phyloP scores from a whole-genome alignment of 2,113 vertebrate species.

The Cololabis saira region DNA sequence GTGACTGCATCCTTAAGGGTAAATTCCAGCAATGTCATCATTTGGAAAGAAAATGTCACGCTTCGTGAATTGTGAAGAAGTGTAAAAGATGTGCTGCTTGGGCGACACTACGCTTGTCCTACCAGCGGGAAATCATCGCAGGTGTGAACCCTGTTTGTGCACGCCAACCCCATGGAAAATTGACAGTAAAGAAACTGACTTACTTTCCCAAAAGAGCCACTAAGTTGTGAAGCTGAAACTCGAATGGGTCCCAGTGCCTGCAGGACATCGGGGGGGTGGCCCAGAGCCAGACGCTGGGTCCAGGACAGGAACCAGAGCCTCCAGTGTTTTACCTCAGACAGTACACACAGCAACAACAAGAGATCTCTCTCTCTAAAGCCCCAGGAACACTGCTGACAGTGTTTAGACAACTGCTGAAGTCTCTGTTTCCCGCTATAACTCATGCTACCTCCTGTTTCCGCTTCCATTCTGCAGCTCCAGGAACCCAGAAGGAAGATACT shows the following conservation, averaged over 20 bases:
- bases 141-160: too few species aligned
- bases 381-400: conserved; percentile 66
- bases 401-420: conserved; percentile 71
- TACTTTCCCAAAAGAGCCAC: conserved; percentile 11
- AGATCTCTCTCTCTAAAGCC: conserved; percentile 36
- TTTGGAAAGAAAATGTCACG: conserved; percentile 29
- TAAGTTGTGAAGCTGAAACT: conserved; percentile 12
- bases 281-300: conserved; percentile 9
- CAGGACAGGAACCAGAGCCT: conserved; percentile 56
- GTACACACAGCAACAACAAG: conserved; percentile 53
- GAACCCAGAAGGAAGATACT: conserved; percentile 18
- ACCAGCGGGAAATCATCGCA: too few species aligned
- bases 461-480: conserved; percentile 2
- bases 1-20: conserved; percentile 41
- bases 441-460: conserved; percentile 29
- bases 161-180: too few species aligned
- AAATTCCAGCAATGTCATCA: conserved; percentile 56
- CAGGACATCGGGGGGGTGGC: conserved; percentile 16
- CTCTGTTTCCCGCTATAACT: conserved; percentile 68
- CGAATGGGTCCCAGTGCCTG: conserved; percentile 3
- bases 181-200: too few species aligned
- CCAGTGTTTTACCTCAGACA: conserved; percentile 51
- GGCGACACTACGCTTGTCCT: too few species aligned
- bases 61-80: conserved; percentile 28
- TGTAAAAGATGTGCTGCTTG: conserved; percentile 18